A percentile compares a stretch with the other conserved stretches of the same genome.
phyloP scores from a whole-genome alignment of 2,113 vertebrate genomes.

The Dunckerocampus dactyliophorus region DNA sequence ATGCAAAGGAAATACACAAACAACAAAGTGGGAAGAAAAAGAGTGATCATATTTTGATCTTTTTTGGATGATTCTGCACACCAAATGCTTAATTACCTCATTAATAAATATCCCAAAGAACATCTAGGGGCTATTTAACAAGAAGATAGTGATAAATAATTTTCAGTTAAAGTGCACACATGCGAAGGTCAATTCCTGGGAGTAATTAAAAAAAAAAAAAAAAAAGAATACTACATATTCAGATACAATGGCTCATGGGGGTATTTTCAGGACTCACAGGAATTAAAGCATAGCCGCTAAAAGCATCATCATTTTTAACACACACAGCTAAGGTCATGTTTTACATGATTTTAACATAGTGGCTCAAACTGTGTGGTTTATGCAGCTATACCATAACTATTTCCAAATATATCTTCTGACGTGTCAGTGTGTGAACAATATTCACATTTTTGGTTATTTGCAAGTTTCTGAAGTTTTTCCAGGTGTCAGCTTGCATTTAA shows the following conservation, averaged over 20 bases:
- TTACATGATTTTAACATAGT: too few species aligned
- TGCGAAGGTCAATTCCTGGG: not conserved
- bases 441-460: too few species aligned
- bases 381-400: too few species aligned
- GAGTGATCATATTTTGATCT: not conserved
- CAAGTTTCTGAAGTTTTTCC: too few species aligned
- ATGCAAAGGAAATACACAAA: not conserved
- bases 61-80: not conserved
- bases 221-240: not conserved
- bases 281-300: not conserved
- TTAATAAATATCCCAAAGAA: not conserved
- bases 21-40: not conserved
- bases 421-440: too few species aligned
- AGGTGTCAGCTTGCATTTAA: too few species aligned
- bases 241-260: not conserved
- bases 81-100: not conserved
- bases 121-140: slow-evolving; percentile 3
- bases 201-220: not conserved
- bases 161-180: not conserved
- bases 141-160: not conserved
- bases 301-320: not conserved
- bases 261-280: not conserved
- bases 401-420: too few species aligned
- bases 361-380: too few species aligned
- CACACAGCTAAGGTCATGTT: too few species aligned